Base-by-base conservation (phyloP, 2,888 invertebrate genomes). In the Cataglyphis cursor region DNA sequence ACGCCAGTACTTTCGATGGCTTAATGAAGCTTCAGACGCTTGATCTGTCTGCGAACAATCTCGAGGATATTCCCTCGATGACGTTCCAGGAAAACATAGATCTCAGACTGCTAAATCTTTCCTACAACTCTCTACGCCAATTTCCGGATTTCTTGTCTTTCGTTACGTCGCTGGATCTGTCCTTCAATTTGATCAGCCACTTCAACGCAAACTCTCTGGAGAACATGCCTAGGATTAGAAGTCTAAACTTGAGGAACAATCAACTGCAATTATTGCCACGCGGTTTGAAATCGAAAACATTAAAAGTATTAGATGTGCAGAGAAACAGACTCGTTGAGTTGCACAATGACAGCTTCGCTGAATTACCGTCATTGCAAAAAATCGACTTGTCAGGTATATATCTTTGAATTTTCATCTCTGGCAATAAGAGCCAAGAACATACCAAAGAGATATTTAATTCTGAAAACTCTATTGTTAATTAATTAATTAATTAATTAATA, bases 41-140 rank as follows among this genome's bases (percentile, higher is more conserved):
- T 72, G 97, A 97, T 94, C 94, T 97, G 86, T 97, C 97, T 0
- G 96, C 96, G 94, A 97, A 97, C 93, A 96, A 96, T 93, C 96
- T 97, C 78, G 96, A 96, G 0, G 92, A 93, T 8, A 92, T 97
- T 86, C 96, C 96, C 80, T 95, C 96, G 86, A 95, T 96, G 65
- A 95, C 96, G 3, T 96, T 97, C 88, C 93, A 95, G 51, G 95
- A 96, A 87, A 97, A 96, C 93, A 95, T 96, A 21, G 95, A 96
- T 1, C 93, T 98, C 41, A 95, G 95, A 6, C 95, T 95, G 70
- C 93, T 97, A 18, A 97, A 96, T 92, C 92, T 97, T 54, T 96
- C 97, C 4, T 92, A 89, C 82, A 95, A 94, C 66, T 84, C 86
- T 21, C 81, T 94, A 12, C 74, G 75, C 41, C 85, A 88, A 18